Evolutionary conservation across 2,797 vertebrate species (phyloP), one percentile per base, ranked within the genome.

Genomic region (Microctenopoma lineatum): DNA sequence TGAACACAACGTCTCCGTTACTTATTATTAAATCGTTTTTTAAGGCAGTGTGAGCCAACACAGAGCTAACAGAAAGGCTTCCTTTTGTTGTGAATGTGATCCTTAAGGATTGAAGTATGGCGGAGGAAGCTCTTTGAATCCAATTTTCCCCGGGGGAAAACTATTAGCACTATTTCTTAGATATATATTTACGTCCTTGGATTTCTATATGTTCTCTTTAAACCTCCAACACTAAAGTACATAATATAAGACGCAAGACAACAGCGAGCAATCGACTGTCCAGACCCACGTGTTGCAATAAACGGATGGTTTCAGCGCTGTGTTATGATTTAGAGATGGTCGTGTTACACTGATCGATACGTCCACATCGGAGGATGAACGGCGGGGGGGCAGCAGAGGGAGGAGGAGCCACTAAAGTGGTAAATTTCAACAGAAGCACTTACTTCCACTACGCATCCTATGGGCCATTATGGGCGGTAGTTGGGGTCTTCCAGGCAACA

Each of bases 401-500:
- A 39, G 59, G 70, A 42, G 38, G 56, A 32, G 3, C 51, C 47
- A 44, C 47, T 25, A 52, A 27, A 54, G 80, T 39, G 50, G 85
- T 91, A 90, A 92, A 93, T 92, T 90, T 83, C 84, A 89, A 63
- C 65, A 78, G 83, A 78, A 73, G 89, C 89, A 94, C 92, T 93
- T 92, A 91, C 89, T 90, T 93, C 89, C 88, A 85, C 79, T 73
- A 79, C 72, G 86, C 80, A 77, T 93, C 90, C 87, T 84, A 73
- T 67, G 74, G 87, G 84, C 87, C 90, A 91, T 90, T 88, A 93
- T 86, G 70, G 83, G 81, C 78, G 77, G 72, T 76, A 81, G 70
- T 84, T 80, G 77, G 72, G 85, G 84, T 92, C 89, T 89, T 89
- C 80, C 70, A 82, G 85, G 83, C 90, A 87, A 77, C 82, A 90